Evolutionary conservation across 2,888 invertebrate species (phyloP), one percentile per base, ranked within the genome.

Genomic region (Nezara viridula): DNA sequence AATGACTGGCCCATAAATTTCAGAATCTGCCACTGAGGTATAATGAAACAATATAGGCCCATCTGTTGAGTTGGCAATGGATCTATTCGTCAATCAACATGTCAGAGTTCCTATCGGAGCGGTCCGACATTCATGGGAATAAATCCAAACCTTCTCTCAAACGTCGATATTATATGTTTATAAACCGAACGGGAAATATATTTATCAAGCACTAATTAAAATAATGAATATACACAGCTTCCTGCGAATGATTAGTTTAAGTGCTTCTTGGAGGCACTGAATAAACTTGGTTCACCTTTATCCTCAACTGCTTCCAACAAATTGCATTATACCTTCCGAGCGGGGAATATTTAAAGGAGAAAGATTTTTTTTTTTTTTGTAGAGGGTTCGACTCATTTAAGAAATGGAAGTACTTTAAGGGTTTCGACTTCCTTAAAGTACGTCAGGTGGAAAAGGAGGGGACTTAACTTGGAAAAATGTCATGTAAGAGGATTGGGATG

Each of bases 31-130:
- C 19, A 32, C 19, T 19, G 66, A 32, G 66, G 19, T 32, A 37
- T 66, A 66, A 66, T 66, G 66, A 37, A 66, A 66, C 66, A 66
- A 66, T 66, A 66, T 66, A n/a, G 32, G 16, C 32, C 32, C 32
- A 32, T 32, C 16, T 32, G 32, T 32, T 32, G 32, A 66, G 32
- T 27, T 66, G 66, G 2, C 60, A 1, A 16, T 66, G 32, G 32
- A 66, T 66, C 14, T 32, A 19, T 32, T 66, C 66, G 66, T 66
- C 66, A 66, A 66, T 66, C 66, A 66, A 66, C 16, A 19, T 66
- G 66, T 16, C 66, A 66, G 24, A 27, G 19, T 16, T 19, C 32
- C 16, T 2, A 66, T 37, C 16, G 9, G 14, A 3, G 14, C n/a
- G 32, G 32, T 10, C 66, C 32, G 3, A 32, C 55, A 12, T 55